These are phyloP conservation scores for Caenorhabditis panamensis DNA, from an alignment of 2,888 invertebrate genomes.

Conservation along the genomic window DNA sequence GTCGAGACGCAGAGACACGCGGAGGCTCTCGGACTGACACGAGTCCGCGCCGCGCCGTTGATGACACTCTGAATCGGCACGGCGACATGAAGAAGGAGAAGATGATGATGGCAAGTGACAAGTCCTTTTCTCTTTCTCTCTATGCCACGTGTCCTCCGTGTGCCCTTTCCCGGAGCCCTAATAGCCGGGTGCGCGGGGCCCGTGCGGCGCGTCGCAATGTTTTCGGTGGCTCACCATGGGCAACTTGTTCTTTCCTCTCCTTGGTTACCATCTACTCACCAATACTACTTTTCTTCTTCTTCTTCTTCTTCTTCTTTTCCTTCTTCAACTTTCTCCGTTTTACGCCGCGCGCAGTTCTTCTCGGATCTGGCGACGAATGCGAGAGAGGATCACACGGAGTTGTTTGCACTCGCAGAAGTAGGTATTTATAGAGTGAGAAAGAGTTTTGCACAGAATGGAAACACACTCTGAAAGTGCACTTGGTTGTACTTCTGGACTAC, in stretches of 20 bases:
- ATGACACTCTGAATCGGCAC: slow-evolving; percentile 23
- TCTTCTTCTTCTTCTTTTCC: slow-evolving; percentile 1
- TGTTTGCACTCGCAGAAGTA: background rate
- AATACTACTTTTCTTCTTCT: background rate
- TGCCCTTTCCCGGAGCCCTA: slow-evolving; percentile 1
- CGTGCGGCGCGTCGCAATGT: slow-evolving; percentile 9
- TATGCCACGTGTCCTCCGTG: slow-evolving; percentile 10
- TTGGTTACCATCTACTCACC: slow-evolving; percentile 10
- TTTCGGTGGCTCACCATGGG: slow-evolving; percentile 23
- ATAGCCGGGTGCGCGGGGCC: slow-evolving; percentile 17
- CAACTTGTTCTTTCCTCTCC: slow-evolving; percentile 20
- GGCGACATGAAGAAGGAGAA: slow-evolving; percentile 28
- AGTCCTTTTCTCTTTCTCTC: slow-evolving; percentile 8
- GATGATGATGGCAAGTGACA: slow-evolving; percentile 56
- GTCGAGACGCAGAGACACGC: slow-evolving; percentile 7
- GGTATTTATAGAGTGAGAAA: background rate
- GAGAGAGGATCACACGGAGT: background rate
- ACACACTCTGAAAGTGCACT: background rate
- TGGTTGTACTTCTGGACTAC: background rate
- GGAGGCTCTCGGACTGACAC: background rate
- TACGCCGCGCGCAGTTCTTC: background rate
- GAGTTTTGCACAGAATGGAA: background rate
- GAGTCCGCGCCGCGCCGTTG: background rate
- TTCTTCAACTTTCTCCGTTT: no score
- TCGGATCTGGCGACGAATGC: background rate